phyloP scores from a whole-genome alignment of 2,113 vertebrate genomes.

The Melanerpes formicivorus region DNA sequence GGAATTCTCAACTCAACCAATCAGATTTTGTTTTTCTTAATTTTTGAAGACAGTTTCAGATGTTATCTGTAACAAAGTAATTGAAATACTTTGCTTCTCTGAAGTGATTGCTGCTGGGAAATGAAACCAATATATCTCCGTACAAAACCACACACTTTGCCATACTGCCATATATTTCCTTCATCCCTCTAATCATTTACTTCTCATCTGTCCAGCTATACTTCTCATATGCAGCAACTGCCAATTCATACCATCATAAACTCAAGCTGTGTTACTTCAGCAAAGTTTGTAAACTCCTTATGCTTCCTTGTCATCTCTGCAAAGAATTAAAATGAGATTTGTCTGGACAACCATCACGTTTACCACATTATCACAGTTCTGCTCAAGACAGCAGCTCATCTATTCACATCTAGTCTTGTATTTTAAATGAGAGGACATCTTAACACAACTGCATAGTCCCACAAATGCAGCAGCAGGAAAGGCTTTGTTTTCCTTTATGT shows the following conservation, averaged over 20 bases:
- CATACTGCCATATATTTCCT: not conserved
- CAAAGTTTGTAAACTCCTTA: not conserved
- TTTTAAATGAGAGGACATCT: not conserved
- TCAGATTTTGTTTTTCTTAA: not conserved
- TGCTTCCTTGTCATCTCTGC: not conserved
- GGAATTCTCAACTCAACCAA: not conserved
- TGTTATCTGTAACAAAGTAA: not conserved
- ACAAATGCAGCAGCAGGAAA: not conserved
- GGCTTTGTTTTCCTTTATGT: not conserved
- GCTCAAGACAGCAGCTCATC: not conserved
- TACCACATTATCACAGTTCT: not conserved
- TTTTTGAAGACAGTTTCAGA: constrained; percentile 24
- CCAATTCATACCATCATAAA: not conserved
- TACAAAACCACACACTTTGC: not conserved
- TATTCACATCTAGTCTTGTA: not conserved
- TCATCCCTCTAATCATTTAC: not conserved
- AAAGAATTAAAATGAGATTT: not conserved
- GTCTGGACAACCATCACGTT: not conserved
- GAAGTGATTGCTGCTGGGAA: not conserved
- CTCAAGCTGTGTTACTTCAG: not conserved
- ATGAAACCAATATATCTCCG: not conserved
- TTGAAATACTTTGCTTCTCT: not conserved
- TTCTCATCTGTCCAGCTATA: not conserved
- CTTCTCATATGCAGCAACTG: not conserved
- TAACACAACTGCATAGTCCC: not conserved